Percentiles rank a stretch among this genome's conserved stretches.
phyloP scores from a whole-genome alignment of 2,113 vertebrate genomes.

The Anhinga rufa region DNA sequence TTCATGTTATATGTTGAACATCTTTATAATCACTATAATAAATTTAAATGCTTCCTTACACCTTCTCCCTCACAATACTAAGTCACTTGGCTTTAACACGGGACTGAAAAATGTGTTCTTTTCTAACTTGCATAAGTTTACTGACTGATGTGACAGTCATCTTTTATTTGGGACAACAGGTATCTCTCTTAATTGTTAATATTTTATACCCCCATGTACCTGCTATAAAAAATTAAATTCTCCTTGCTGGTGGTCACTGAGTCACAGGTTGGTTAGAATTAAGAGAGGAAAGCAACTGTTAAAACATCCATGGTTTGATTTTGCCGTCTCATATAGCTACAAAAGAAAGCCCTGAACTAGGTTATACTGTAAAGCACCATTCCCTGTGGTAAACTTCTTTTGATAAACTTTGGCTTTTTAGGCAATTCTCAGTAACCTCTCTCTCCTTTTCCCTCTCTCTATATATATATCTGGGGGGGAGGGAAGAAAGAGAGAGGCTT shows the following conservation, averaged over 20 bases:
- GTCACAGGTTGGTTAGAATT: not conserved
- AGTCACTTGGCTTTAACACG: not conserved
- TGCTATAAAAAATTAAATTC: not conserved
- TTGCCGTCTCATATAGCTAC: not conserved
- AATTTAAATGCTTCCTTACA: not conserved
- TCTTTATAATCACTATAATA: not conserved
- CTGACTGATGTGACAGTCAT: not conserved
- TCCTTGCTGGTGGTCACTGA: not conserved
- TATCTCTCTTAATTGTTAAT: not conserved
- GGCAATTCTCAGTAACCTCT: not conserved
- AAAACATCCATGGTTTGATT: not conserved
- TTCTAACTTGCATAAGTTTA: not conserved
- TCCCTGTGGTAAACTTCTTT: not conserved
- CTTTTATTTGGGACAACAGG: not conserved
- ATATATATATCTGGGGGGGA: not conserved
- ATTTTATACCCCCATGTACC: not conserved
- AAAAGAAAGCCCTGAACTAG: not conserved
- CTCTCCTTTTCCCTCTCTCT: not conserved
- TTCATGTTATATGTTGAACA: not conserved
- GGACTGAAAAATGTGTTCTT: not conserved
- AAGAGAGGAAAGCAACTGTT: not conserved
- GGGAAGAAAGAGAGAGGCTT: not conserved
- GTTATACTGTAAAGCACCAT: not conserved
- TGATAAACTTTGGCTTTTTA: not conserved
- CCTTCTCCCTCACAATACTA: not conserved